Evolutionary conservation across 1,140 invertebrate species (phyloP), one percentile per base, ranked within the genome.

Genomic region (Lordiphosa collinella): DNA sequence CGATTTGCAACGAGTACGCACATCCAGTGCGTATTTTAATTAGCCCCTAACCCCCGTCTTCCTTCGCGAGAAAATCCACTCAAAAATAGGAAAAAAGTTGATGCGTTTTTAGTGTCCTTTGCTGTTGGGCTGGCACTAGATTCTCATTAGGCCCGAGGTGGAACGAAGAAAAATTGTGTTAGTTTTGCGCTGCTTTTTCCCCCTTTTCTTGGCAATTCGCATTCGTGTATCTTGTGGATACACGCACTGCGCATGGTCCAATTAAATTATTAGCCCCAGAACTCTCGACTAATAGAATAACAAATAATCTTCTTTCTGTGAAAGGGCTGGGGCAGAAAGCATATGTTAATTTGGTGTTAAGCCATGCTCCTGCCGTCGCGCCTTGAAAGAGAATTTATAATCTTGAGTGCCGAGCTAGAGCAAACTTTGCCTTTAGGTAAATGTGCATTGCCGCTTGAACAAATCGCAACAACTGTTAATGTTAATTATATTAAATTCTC

Each of bases 381-480:
- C 41, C 76, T 80, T 80, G 58, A 80, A 82, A 80, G 71, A 43
- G 75, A 80, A 80, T 80, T 80, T 82, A 71, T 44, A 62, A 78
- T 43, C 53, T 60, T 63, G 49, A 72, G 69, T 68, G 44, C n/a
- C 49, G 16, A 34, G 31, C 18, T 49, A 54, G 40, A 31, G 38
- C 35, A 44, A 63, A 54, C 49, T 61, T 56, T 57, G 69, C 52
- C 75, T 73, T 70, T 74, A 80, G 51, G 68, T 69, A 79, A 80
- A 73, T 74, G 56, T 63, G 50, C 64, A 69, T 65, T 80, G 56
- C 51, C 76, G 75, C 75, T 70, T 73, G 60, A 82, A 82, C 59
- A 62, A 59, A 82, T 80, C 76, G 54, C 57, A 70, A 65, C 57
- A 80, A 62, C 60, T 78, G 57, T 53, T 52, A 79, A 79, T 75